These are phyloP conservation scores for Heptranchias perlo DNA, from an alignment of 2,113 vertebrate species.

Conservation along the genomic window DNA sequence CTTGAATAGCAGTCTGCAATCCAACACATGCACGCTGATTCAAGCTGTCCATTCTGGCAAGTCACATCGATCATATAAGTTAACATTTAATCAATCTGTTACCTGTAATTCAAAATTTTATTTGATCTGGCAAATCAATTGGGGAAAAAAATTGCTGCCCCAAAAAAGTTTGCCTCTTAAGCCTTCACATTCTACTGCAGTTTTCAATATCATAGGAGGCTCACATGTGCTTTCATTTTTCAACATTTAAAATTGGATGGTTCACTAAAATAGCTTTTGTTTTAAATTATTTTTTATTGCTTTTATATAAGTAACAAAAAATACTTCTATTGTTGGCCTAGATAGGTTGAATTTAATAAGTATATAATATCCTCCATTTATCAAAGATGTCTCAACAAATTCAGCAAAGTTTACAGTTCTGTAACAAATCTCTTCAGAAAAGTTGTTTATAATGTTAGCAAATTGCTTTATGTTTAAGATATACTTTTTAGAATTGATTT, in stretches of 20 bases:
- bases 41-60: not conserved
- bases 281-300: not conserved
- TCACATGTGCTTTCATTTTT: slow-evolving; percentile 4
- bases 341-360: not conserved
- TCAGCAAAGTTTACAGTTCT: not conserved
- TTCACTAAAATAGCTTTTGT: not conserved
- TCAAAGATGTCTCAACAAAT: not conserved
- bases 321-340: not conserved
- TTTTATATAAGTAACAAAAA: not conserved
- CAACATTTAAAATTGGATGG: slow-evolving; percentile 16
- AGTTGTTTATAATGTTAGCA: not conserved
- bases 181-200: not conserved
- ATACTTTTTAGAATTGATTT: not conserved
- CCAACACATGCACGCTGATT: not conserved
- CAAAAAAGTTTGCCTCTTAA: not conserved
- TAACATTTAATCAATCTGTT: slow-evolving; percentile 10
- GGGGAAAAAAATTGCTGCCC: no score
- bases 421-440: not conserved
- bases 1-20: not conserved
- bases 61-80: not conserved
- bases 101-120: slow-evolving; percentile 5
- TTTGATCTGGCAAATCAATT: slow-evolving; percentile 22
- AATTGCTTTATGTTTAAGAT: not conserved
- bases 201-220: not conserved
- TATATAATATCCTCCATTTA: not conserved